Conservation (phyloP, 2,113 vertebrate genomes). For the Pimephales promelas region DNA sequence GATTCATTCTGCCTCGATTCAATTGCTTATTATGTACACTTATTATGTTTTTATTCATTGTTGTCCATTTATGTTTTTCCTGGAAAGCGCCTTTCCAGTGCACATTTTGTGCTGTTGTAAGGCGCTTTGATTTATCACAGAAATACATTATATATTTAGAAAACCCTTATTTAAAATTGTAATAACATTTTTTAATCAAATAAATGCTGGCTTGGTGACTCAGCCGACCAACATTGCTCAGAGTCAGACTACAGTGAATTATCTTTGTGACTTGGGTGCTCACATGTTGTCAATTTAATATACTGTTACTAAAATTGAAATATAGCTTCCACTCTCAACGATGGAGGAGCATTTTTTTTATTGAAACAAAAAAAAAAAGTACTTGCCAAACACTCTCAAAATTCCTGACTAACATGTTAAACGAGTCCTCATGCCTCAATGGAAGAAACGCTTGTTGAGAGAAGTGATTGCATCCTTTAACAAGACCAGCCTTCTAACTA, state of each 20-base stretch:
- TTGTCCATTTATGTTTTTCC: too few relatives aligned
- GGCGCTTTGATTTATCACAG: too few relatives aligned
- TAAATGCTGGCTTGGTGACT: too few relatives aligned
- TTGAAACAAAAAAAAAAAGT: not conserved
- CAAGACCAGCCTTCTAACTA: not conserved
- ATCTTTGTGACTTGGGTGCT: not conserved
- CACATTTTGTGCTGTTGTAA: too few relatives aligned
- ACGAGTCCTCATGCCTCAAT: not conserved
- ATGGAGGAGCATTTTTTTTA: not conserved
- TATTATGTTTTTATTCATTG: too few relatives aligned
- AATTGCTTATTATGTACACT: too few relatives aligned
- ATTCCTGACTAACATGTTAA: conserved; percentile 15
- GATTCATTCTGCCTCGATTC: too few relatives aligned
- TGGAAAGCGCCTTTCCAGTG: too few relatives aligned
- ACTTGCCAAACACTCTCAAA: not conserved
- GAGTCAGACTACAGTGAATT: too few relatives aligned
- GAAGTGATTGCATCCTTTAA: not conserved
- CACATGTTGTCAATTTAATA: not conserved
- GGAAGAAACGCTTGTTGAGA: not conserved
- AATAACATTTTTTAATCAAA: too few relatives aligned
- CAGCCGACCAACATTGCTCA: not conserved
- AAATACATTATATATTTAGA: too few relatives aligned
- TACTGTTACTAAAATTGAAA: not conserved
- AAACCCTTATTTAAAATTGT: too few relatives aligned
- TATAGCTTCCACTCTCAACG: not conserved